These are phyloP conservation scores for Drosophila baimaii DNA, from an alignment of 1,140 invertebrate genomes.

Conservation along the genomic window DNA sequence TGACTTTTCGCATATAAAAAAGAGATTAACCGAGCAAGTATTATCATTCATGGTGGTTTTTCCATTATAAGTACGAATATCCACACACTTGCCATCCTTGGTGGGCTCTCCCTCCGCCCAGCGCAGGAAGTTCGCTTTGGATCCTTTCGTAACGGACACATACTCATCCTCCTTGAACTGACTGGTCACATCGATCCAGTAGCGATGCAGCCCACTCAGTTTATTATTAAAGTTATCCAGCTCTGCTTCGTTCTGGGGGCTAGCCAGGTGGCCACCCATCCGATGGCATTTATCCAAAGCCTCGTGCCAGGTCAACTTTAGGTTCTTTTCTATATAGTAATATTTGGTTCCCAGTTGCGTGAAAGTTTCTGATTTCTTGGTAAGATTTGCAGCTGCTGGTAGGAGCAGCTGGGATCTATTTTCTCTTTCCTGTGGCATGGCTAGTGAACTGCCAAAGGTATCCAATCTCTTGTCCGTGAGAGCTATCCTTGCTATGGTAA, in stretches of 20 bases:
- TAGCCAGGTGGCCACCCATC: slow-evolving; percentile 25
- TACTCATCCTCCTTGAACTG: slow-evolving; percentile 28
- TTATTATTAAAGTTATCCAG: slow-evolving; percentile 1
- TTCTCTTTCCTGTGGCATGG: not conserved
- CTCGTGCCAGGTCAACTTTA: slow-evolving; percentile 6
- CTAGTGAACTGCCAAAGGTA: not conserved
- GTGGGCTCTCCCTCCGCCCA: slow-evolving; percentile 28
- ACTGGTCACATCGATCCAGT: slow-evolving; percentile 35
- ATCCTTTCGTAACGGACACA: slow-evolving; percentile 23
- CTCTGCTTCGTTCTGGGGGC: slow-evolving; percentile 9
- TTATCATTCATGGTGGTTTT: slow-evolving; percentile 34
- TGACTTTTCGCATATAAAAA: slow-evolving; percentile 14
- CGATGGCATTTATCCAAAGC: slow-evolving; percentile 13
- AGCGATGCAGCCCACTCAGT: not conserved
- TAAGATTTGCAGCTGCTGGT: not conserved
- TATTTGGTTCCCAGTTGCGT: slow-evolving; percentile 9
- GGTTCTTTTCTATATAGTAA: slow-evolving; percentile 13
- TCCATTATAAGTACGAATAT: slow-evolving; percentile 1
- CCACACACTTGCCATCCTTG: slow-evolving; percentile 25
- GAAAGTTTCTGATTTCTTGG: not conserved
- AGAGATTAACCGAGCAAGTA: not conserved
- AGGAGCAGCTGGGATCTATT: slow-evolving; percentile 6
- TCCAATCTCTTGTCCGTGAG: slow-evolving; percentile 22
- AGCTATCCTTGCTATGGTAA: slow-evolving; percentile 12
- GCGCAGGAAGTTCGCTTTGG: slow-evolving; percentile 10